Evolutionary conservation across 1,140 invertebrate genomes (phyloP).

Genomic region (Tetragonula clypearis): DNA sequence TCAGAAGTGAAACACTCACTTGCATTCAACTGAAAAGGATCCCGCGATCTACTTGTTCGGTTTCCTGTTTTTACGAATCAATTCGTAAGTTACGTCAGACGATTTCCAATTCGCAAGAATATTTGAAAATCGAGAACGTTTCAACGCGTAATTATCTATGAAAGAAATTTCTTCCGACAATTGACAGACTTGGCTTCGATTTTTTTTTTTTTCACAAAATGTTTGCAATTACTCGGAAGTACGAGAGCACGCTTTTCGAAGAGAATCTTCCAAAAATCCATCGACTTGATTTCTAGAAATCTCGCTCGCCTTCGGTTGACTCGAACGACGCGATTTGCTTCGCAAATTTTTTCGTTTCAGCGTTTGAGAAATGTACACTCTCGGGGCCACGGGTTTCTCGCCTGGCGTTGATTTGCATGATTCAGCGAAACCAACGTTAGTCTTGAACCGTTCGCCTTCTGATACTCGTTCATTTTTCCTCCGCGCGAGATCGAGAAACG

Average conservation of each 20-base stretch:
- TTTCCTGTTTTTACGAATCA: background rate
- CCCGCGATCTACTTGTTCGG: background rate
- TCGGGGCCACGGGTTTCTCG: too few species aligned
- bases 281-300: background rate
- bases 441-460: constrained; percentile 20
- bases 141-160: background rate
- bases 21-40: constrained; percentile 26
- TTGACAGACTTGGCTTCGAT: background rate
- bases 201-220: background rate
- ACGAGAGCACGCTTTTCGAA: background rate
- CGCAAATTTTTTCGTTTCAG: background rate
- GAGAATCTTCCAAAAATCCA: background rate
- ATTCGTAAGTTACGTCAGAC: background rate
- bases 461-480: constrained; percentile 1
- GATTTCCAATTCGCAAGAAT: background rate
- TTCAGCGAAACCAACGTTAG: background rate
- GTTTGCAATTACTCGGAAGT: too few species aligned
- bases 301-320: too few species aligned
- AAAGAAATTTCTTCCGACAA: background rate
- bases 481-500: background rate
- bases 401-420: background rate
- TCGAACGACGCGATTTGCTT: background rate
- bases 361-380: background rate
- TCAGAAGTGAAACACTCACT: background rate
- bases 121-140: background rate